phyloP scores from a whole-genome alignment of 2,888 invertebrate genomes.

The Drosophila leonis region DNA sequence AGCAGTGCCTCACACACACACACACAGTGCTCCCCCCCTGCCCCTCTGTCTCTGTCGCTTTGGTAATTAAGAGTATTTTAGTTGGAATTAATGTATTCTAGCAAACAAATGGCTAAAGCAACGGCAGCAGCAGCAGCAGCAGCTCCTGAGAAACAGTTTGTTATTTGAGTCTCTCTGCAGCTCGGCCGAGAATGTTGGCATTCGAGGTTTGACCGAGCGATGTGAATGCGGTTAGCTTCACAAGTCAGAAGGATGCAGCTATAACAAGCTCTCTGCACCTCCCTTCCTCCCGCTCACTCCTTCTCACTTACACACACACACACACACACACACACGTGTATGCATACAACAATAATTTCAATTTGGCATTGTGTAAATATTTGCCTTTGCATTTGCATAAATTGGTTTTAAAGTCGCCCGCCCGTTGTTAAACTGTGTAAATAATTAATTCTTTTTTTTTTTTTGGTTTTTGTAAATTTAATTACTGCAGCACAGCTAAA shows the following conservation, averaged over 20 bases:
- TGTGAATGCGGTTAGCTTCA: slow-evolving; percentile 29
- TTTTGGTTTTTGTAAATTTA: slow-evolving; percentile 63
- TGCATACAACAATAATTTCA: slow-evolving; percentile 57
- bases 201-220: slow-evolving; percentile 16
- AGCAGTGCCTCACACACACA: background rate
- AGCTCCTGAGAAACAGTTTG: slow-evolving; percentile 32
- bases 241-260: slow-evolving; percentile 10
- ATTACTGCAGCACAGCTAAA: slow-evolving; percentile 42
- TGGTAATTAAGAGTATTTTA: slow-evolving; percentile 49
- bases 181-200: slow-evolving; percentile 10
- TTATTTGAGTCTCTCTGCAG: slow-evolving; percentile 13
- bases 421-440: slow-evolving; percentile 48
- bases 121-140: slow-evolving; percentile 8
- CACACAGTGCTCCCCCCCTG: background rate
- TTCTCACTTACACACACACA: background rate
- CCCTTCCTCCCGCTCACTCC: background rate
- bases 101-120: slow-evolving; percentile 31
- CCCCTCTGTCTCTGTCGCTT: background rate
- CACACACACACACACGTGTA: background rate
- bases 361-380: slow-evolving; percentile 69
- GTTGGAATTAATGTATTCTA: slow-evolving; percentile 43
- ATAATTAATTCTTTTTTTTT: slow-evolving; percentile 68
- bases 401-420: slow-evolving; percentile 65
- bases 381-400: slow-evolving; percentile 63
- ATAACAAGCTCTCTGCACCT: background rate